Conservation (phyloP, 2,797 vertebrate species). For the Platyrinchus mystaceus region DNA sequence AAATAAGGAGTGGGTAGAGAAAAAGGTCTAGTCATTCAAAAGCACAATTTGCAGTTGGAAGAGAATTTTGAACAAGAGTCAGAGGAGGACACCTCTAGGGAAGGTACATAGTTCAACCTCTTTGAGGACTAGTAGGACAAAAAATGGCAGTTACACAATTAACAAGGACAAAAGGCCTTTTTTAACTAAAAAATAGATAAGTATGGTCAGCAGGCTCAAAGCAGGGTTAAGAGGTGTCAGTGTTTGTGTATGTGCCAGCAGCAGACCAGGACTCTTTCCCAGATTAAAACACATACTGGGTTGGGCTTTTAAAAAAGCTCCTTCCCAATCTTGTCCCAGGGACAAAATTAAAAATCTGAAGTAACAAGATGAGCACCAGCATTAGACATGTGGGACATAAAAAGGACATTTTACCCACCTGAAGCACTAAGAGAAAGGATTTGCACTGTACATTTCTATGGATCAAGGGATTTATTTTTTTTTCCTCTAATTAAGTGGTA, state of each 20-base stretch:
- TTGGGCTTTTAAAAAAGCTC: not conserved
- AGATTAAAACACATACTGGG: not conserved
- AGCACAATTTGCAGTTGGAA: not conserved
- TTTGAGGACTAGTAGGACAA: not conserved
- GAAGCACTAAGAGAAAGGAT: conserved; percentile 7
- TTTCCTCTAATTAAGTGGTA: conserved; percentile 6
- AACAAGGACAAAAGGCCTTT: not conserved
- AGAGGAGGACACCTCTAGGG: not conserved
- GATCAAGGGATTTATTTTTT: not conserved
- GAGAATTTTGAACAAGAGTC: not conserved
- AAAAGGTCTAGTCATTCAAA: not conserved
- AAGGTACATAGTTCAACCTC: not conserved
- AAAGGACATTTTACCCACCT: conserved; percentile 24
- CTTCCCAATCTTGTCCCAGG: not conserved
- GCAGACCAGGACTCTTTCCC: not conserved
- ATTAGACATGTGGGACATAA: not conserved
- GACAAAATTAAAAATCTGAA: conserved; percentile 8
- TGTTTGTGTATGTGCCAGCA: not conserved
- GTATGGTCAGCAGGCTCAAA: not conserved
- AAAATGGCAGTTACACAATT: not conserved
- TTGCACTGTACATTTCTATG: not conserved
- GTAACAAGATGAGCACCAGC: conserved; percentile 8
- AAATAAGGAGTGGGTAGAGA: not conserved
- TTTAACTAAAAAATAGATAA: not conserved
- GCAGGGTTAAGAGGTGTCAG: not conserved